Evolutionary conservation across 2,888 invertebrate genomes (phyloP).

Genomic region (Monochamus alternatus): DNA sequence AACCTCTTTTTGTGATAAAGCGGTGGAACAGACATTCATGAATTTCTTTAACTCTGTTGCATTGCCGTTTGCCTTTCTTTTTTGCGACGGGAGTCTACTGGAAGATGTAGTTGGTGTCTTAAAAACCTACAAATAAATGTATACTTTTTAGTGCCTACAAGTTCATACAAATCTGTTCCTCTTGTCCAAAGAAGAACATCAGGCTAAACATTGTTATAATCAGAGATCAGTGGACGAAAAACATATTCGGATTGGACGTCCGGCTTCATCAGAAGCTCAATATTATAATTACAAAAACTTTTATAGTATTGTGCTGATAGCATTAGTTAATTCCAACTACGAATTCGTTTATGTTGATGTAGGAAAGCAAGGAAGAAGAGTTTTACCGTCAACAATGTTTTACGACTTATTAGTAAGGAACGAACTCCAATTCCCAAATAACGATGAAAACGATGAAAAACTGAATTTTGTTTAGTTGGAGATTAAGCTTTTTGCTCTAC

Average conservation of each 20-base stretch:
- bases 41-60: background rate
- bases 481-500: conserved; percentile 50
- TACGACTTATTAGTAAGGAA: conserved; percentile 19
- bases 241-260: background rate
- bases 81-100: background rate
- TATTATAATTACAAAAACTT: background rate
- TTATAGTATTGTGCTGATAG: background rate
- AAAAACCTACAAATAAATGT: background rate
- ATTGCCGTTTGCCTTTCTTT: background rate
- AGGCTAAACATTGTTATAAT: no score
- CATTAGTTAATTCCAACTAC: conserved; percentile 35
- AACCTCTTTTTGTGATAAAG: conserved; percentile 23
- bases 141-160: background rate
- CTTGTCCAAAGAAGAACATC: no score
- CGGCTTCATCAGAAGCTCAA: background rate
- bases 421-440: conserved; percentile 38
- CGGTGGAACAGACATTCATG: conserved; percentile 7
- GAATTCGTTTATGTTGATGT: conserved; percentile 50
- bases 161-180: no score
- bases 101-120: background rate
- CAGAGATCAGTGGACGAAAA: background rate
- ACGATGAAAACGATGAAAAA: conserved; percentile 37
- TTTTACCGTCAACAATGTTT: background rate
- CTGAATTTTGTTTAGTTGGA: conserved; percentile 46
- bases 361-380: background rate